Conservation (phyloP, 2,113 vertebrate genomes). For the Cranoglanis bouderius region DNA sequence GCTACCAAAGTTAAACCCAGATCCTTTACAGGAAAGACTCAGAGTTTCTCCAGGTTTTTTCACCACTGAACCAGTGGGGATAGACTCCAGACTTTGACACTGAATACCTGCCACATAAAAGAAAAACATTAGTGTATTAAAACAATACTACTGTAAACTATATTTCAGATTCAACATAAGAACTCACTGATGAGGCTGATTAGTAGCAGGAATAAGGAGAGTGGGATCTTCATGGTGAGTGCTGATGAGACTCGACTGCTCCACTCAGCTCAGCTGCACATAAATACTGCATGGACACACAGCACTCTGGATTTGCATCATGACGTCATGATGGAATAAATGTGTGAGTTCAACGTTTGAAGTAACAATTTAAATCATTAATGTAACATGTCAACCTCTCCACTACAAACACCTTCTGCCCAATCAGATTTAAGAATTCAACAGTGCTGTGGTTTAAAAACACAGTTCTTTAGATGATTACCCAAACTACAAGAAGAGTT, state of each 20-base stretch:
- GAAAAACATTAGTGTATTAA: background rate
- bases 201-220: slow-evolving; percentile 35
- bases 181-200: slow-evolving; percentile 42
- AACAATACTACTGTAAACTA: background rate
- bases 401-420: too few species aligned
- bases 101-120: slow-evolving; percentile 43
- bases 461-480: too few species aligned
- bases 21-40: slow-evolving; percentile 59
- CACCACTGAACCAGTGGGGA: slow-evolving; percentile 41
- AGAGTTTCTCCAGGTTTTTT: slow-evolving; percentile 48
- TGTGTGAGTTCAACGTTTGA: background rate
- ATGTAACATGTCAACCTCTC: too few species aligned
- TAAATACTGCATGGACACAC: slow-evolving; percentile 40
- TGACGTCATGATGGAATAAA: background rate
- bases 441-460: too few species aligned
- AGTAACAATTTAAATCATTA: too few species aligned
- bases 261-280: slow-evolving; percentile 33
- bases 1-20: slow-evolving; percentile 28
- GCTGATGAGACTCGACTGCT: slow-evolving; percentile 20
- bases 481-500: too few species aligned
- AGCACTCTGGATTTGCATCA: slow-evolving; percentile 30
- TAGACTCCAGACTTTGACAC: slow-evolving; percentile 55
- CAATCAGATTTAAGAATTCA: too few species aligned
- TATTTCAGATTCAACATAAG: background rate
- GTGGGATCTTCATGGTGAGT: slow-evolving; percentile 38